Evolutionary conservation across 2,888 invertebrate species (phyloP), one percentile per base, ranked within the genome.

Genomic region (Timandra comae): DNA sequence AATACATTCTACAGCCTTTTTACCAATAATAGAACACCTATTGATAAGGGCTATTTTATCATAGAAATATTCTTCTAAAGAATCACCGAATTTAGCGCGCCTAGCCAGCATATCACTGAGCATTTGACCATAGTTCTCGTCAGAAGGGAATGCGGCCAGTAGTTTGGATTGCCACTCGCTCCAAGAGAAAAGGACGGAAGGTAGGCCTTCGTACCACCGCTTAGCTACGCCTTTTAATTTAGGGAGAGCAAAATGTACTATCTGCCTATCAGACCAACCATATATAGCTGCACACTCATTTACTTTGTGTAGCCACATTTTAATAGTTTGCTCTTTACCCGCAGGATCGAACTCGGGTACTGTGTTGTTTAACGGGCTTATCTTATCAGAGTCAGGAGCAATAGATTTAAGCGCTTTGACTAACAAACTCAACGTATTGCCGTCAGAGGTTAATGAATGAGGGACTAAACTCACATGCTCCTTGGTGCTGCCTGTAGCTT

Each of bases 101-200:
- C 45, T 33, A 19, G 32, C 24, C 4, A 49, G 20, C 46, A 46
- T 49, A 35, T 46, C 46, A 3, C 30, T 19, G 0, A 47, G 27
- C 5, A 38, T 9, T 1, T 44, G 42, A 3, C 34, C 43, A 10
- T 40, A 47, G 19, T 48, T 48, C 10, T 35, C 20, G 10, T 43
- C 41, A 7, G 32, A 23, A 1, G 43, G 48, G 30, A 48, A 48
- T 3, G 40, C 41, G 4, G 23, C 16, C 5, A 19, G 13, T 3
- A 49, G 19, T 29, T 45, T 43, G 7, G 8, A 19, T 27, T 46
- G 41, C 47, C 49, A 47, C 19, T 49, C 43, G 5, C 7, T 19
- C 44, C 49, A 49, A 1, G 41, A 29, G 22, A 39, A 46, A 6
- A 44, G 9, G n/a, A 43, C 33, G 2, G 38, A 28, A 2, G 40